Conservation (phyloP, 1,140 invertebrate species). For the Neodiprion fabricii region DNA sequence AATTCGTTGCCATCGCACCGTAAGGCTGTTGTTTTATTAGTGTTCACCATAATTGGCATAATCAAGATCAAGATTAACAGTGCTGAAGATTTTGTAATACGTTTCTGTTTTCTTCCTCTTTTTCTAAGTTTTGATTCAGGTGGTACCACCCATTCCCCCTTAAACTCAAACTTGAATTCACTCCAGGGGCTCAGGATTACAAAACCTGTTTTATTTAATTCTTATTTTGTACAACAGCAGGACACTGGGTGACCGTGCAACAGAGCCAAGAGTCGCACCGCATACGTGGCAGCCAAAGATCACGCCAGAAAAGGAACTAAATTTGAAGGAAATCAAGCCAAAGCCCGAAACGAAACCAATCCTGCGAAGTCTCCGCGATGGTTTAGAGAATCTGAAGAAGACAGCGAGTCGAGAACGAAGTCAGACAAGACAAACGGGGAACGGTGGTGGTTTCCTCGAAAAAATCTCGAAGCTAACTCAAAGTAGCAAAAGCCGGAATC, state of each 20-base stretch:
- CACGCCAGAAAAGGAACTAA: constrained; percentile 52
- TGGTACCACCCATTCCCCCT: no score
- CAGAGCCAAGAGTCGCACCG: constrained; percentile 55
- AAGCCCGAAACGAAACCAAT: constrained; percentile 55
- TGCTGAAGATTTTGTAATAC: no score
- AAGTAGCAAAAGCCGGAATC: constrained; percentile 48
- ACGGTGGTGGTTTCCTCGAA: constrained; percentile 49
- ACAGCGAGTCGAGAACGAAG: constrained; percentile 46
- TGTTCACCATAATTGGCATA: no score
- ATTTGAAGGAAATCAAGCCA: constrained; percentile 58
- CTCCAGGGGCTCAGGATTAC: no score
- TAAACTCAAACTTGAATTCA: no score
- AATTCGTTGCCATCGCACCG: no score
- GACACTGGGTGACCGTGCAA: constrained; percentile 55
- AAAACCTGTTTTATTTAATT: no score
- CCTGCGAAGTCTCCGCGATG: constrained; percentile 52
- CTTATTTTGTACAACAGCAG: constrained; percentile 34
- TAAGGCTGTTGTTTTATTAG: no score
- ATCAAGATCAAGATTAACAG: no score
- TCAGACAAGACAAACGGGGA: constrained; percentile 44
- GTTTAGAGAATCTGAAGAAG: constrained; percentile 54
- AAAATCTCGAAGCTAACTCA: constrained; percentile 53
- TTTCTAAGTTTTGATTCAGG: no score
- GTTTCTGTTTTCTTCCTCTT: no score
- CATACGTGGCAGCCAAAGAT: constrained; percentile 43